A percentile compares a stretch with the other conserved stretches of the same genome.
Evolutionary conservation across 2,888 invertebrate genomes (phyloP).

Genomic region (Stenoptilia bipunctidactyla): DNA sequence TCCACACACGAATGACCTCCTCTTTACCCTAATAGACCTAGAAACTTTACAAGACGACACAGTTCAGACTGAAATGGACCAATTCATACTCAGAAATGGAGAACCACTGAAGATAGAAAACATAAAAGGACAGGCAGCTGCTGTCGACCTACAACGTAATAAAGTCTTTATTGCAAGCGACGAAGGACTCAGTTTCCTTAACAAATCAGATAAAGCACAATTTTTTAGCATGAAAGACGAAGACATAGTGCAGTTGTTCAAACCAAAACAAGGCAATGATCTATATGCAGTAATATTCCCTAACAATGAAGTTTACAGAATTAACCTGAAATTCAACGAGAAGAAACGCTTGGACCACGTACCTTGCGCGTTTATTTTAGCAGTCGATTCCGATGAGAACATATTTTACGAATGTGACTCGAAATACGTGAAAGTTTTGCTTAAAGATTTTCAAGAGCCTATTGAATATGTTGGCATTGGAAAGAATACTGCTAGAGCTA

Average conservation of each 20-base stretch:
- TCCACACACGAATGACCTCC: constrained; percentile 34
- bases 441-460: constrained; percentile 52
- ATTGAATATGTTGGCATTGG: constrained; percentile 52
- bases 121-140: constrained; percentile 49
- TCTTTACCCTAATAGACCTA: constrained; percentile 53
- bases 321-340: constrained; percentile 40
- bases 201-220: constrained; percentile 35
- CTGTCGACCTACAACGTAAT: constrained; percentile 36
- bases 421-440: constrained; percentile 50
- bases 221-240: constrained; percentile 46
- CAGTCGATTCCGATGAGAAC: constrained; percentile 46
- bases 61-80: constrained; percentile 58
- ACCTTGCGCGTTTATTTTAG: constrained; percentile 51
- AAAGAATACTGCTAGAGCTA: constrained; percentile 48
- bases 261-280: constrained; percentile 33
- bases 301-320: constrained; percentile 42
- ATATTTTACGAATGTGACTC: constrained; percentile 58
- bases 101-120: constrained; percentile 43
- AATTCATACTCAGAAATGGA: constrained; percentile 41
- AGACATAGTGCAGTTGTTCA: constrained; percentile 53
- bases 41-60: constrained; percentile 49
- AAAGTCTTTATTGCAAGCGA: constrained; percentile 52
- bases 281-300: constrained; percentile 49
- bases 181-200: constrained; percentile 39
- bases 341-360: constrained; percentile 39